Evolutionary conservation across 2,113 vertebrate genomes (phyloP).

Genomic region (Scytalopus superciliaris): DNA sequence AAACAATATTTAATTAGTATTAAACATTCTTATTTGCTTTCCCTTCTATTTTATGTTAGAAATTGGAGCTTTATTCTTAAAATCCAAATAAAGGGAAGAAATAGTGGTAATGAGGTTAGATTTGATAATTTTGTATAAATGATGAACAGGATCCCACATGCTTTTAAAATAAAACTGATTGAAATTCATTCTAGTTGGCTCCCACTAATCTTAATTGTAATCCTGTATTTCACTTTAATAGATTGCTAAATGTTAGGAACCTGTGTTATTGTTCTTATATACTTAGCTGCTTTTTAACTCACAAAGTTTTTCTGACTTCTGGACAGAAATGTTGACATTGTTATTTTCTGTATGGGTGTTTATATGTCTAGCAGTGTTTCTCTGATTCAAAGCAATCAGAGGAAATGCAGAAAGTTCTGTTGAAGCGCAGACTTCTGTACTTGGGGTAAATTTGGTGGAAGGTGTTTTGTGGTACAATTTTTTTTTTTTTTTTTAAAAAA

Average conservation of each 20-base stretch:
- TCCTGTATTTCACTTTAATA: slow-evolving; percentile 24
- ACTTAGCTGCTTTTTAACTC: slow-evolving; percentile 34
- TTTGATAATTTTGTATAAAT: slow-evolving; percentile 27
- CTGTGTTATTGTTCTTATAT: slow-evolving; percentile 22
- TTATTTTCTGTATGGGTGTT: background rate
- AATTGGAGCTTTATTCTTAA: background rate
- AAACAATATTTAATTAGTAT: background rate
- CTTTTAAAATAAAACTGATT: slow-evolving; percentile 53
- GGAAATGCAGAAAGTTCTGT: slow-evolving; percentile 16
- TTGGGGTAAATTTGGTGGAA: background rate
- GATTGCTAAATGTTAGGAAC: slow-evolving; percentile 28
- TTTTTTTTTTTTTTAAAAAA: slow-evolving; percentile 22
- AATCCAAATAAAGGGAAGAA: background rate
- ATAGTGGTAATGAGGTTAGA: slow-evolving; percentile 9
- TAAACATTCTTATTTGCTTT: background rate
- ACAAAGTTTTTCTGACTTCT: slow-evolving; percentile 30
- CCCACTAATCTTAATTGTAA: slow-evolving; percentile 53
- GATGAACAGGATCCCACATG: slow-evolving; percentile 1
- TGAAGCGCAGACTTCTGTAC: background rate
- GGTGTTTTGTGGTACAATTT: slow-evolving; percentile 6
- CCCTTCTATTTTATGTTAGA: background rate
- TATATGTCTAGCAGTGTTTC: background rate
- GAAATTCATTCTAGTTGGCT: slow-evolving; percentile 23
- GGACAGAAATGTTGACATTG: slow-evolving; percentile 20
- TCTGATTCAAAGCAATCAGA: background rate